Conservation (phyloP, 2,888 invertebrate genomes). For the Nasonia oneida region DNA sequence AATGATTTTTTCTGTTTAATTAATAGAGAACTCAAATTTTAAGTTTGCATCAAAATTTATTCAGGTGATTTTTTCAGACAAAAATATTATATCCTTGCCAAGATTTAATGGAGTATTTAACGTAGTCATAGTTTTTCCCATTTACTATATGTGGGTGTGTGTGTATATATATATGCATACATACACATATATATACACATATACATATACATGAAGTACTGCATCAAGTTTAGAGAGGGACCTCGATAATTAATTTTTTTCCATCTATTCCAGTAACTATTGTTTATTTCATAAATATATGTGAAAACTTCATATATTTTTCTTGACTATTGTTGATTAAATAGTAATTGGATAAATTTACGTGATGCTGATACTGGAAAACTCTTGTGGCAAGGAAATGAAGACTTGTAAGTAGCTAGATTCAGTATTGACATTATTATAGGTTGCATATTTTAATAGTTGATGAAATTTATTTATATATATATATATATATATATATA, state of each 20-base stretch:
- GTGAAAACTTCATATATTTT: conserved; percentile 42
- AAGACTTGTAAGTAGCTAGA: conserved; percentile 86
- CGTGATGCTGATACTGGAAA: conserved; percentile 96
- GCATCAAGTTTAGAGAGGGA: not conserved
- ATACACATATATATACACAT: too few species aligned
- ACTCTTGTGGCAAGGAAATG: conserved; percentile 97
- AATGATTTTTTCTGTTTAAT: too few species aligned
- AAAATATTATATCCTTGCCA: too few species aligned
- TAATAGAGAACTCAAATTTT: too few species aligned
- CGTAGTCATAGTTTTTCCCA: too few species aligned
- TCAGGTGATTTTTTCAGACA: too few species aligned
- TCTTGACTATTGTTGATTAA: conserved; percentile 35
- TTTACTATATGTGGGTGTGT: too few species aligned
- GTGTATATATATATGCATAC: too few species aligned
- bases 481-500: not conserved
- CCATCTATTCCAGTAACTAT: not conserved
- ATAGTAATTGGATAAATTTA: conserved; percentile 97
- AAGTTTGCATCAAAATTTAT: too few species aligned
- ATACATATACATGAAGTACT: not conserved
- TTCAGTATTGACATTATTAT: not conserved
- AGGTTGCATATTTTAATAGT: not conserved
- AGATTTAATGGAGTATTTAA: too few species aligned
- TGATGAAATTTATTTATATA: not conserved
- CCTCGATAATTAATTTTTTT: not conserved
- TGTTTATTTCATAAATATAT: conserved; percentile 24